Evolutionary conservation across 2,113 vertebrate species (phyloP).

Genomic region (Copsychus sechellarum): DNA sequence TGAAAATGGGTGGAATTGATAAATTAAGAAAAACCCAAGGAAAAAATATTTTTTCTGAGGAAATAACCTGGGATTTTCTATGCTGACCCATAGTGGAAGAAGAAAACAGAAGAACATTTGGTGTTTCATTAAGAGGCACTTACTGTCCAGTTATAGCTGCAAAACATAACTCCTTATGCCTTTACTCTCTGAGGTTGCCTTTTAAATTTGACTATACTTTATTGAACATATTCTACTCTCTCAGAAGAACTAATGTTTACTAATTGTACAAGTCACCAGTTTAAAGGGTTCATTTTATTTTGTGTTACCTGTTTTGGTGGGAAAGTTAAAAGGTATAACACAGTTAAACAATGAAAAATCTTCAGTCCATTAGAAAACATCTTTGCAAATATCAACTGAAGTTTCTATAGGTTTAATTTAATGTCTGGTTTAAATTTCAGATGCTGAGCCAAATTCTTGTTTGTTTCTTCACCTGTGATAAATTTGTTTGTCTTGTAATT

Average conservation of each 20-base stretch:
- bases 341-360: not conserved
- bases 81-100: not conserved
- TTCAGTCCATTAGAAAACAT: not conserved
- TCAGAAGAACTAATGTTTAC: not conserved
- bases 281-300: not conserved
- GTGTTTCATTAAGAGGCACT: not conserved
- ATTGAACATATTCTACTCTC: not conserved
- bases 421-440: not conserved
- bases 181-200: not conserved
- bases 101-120: not conserved
- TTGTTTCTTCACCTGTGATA: not conserved
- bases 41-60: not conserved
- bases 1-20: not conserved
- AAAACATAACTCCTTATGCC: not conserved
- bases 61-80: not conserved
- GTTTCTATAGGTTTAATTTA: not conserved
- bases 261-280: not conserved
- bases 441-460: not conserved
- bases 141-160: not conserved
- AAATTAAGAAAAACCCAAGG: not conserved
- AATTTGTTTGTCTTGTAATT: not conserved
- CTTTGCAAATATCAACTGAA: not conserved
- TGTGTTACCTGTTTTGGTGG: not conserved
- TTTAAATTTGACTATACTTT: not conserved
- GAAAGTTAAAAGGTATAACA: not conserved